A percentile compares a stretch with the other conserved stretches of the same genome.
These are phyloP conservation scores for Plagodis dolabraria DNA, from an alignment of 2,888 invertebrate species.

Conservation along the genomic window DNA sequence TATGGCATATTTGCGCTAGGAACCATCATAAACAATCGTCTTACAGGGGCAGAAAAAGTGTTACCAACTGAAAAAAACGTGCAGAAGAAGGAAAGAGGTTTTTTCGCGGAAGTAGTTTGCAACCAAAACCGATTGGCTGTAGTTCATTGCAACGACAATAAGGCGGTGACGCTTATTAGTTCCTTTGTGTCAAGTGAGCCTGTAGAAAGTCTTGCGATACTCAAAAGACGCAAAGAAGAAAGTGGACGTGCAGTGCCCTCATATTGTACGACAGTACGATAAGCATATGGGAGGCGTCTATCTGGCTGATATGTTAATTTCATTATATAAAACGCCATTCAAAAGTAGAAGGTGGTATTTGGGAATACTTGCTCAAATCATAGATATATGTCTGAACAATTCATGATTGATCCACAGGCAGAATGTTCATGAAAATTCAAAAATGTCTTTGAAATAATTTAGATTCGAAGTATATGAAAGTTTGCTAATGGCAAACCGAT, in stretches of 20 bases:
- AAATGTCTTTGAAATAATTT: conserved; percentile 3
- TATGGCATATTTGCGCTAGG: conserved; percentile 1
- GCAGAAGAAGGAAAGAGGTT: not conserved
- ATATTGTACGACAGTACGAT: not conserved
- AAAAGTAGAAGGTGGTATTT: conserved; percentile 1
- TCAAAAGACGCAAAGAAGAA: conserved; percentile 1
- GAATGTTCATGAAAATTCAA: not conserved
- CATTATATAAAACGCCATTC: not conserved
- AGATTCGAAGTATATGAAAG: no score
- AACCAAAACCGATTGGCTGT: not conserved
- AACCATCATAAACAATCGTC: not conserved
- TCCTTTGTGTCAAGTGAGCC: not conserved
- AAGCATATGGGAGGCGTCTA: not conserved
- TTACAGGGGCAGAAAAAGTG: not conserved
- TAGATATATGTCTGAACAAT: conserved; percentile 1
- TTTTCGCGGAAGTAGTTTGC: not conserved
- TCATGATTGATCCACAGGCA: not conserved
- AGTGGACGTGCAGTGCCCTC: not conserved
- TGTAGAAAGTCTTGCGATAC: conserved; percentile 1
- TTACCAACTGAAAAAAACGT: not conserved
- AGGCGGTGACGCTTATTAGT: conserved; percentile 14
- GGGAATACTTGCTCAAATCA: not conserved
- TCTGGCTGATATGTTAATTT: conserved; percentile 1
- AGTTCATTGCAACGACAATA: conserved; percentile 2
- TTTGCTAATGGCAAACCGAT: no score